Evolutionary conservation across 2,113 vertebrate species (phyloP), one percentile per base, ranked within the genome.

Genomic region (Coptodon bakossiorum): DNA sequence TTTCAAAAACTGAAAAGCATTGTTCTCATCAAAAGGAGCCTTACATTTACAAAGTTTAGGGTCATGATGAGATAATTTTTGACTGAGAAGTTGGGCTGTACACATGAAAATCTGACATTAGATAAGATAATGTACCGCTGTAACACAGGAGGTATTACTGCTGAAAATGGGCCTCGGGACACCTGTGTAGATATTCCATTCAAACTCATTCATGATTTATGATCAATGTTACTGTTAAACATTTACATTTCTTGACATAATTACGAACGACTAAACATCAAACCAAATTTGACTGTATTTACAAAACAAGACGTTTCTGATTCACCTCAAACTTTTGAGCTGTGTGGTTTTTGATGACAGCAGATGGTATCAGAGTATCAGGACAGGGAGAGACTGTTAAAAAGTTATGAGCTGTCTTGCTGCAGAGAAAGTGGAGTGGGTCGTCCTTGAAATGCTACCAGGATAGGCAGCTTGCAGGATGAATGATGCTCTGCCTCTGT

Each of bases 401-500:
- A 57, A 14, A 29, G 54, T 29, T 59, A 59, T 59, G 7, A 59
- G 56, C 27, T 59, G 56, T 59, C 56, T 29, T 29, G 24, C 24
- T 59, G 24, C 56, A 59, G 56, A 31, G 56, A 59, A 29, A 59
- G 24, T 29, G 13, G 27, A 59, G 56, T 59, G 3, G 13, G 24
- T 9, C 7, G 14, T 57, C 56, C 24, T 57, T 5, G 12, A 57
- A 29, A 29, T 57, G 56, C 56, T 57, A 14, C 24, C 56, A 29
- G 27, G 12, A 59, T 27, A 29, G 56, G 56, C 56, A 59, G 56
- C 56, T 29, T 24, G 7, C 24, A 29, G 56, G 24, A 57, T 16
- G 56, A 57, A 29, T 57, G 54, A 27, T 57, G 54, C 54, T 57
- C 24, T 57, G 56, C 54, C 24, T 57, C 54, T 57, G 56, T 57